A percentile compares a stretch with the other conserved stretches of the same genome.
These are phyloP conservation scores for Carcharodon carcharias DNA, from an alignment of 2,797 vertebrate species.

Conservation along the genomic window DNA sequence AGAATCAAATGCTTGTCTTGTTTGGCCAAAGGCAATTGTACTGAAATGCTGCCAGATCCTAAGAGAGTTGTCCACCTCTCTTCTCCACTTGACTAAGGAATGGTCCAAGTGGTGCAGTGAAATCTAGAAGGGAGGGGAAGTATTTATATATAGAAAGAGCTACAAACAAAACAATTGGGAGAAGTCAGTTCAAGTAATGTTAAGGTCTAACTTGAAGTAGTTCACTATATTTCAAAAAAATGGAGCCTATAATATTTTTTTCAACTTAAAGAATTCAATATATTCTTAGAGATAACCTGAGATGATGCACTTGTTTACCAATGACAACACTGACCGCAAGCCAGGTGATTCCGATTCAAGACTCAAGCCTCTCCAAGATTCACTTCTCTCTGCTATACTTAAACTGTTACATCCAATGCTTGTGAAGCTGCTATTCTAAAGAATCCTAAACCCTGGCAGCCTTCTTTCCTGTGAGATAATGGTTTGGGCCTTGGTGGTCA, in stretches of 20 bases:
- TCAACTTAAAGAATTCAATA: background rate
- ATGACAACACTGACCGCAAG: background rate
- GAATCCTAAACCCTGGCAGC: too few species aligned
- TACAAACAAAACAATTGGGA: background rate
- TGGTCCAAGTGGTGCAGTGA: too few species aligned
- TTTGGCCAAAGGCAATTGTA: too few species aligned
- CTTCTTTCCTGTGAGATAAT: too few species aligned
- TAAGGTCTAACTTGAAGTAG: background rate
- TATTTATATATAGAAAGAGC: background rate
- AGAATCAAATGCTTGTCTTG: too few species aligned
- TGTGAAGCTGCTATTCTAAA: background rate
- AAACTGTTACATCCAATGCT: background rate
- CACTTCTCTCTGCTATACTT: background rate
- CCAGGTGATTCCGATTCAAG: background rate
- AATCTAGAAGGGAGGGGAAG: background rate
- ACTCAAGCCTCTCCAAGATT: background rate
- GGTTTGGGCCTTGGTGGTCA: too few species aligned
- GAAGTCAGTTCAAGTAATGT: background rate
- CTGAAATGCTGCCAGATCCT: too few species aligned
- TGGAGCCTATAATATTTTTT: background rate
- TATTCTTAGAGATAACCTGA: background rate
- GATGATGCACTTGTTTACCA: background rate
- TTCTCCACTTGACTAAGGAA: too few species aligned
- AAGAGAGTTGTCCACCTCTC: too few species aligned
- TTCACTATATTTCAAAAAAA: background rate